phyloP scores from a whole-genome alignment of 2,113 vertebrate species.

The Sterrhoptilus dennistouni region DNA sequence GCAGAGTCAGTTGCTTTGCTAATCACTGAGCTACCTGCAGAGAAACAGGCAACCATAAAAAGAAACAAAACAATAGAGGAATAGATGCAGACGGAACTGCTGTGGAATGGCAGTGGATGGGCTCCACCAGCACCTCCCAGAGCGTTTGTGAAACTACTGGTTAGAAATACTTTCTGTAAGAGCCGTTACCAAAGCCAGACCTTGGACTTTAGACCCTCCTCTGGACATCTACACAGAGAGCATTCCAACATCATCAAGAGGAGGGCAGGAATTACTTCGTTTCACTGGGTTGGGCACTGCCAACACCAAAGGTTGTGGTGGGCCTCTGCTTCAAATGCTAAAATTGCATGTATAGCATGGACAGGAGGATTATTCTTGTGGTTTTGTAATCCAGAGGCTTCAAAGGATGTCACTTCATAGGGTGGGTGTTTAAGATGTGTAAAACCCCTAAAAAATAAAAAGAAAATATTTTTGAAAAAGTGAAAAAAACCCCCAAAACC shows the following conservation, averaged over 20 bases:
- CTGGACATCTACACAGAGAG: background rate
- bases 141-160: background rate
- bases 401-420: background rate
- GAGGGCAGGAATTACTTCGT: background rate
- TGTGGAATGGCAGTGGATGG: background rate
- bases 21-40: slow-evolving; percentile 54
- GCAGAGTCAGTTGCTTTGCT: background rate
- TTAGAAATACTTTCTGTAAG: background rate
- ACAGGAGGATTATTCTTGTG: background rate
- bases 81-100: background rate
- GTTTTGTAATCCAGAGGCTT: background rate
- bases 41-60: slow-evolving; percentile 52
- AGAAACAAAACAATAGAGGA: slow-evolving; percentile 20
- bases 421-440: background rate
- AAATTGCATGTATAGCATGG: background rate
- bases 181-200: background rate
- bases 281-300: background rate
- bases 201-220: rapidly evolving
- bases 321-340: background rate
- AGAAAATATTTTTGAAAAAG: background rate
- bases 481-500: too few relatives aligned
- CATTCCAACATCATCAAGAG: rapidly evolving
- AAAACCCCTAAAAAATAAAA: background rate
- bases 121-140: background rate
- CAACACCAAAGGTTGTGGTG: background rate